Base-by-base conservation (phyloP, 2,113 vertebrate species). In the Silurus meridionalis region DNA sequence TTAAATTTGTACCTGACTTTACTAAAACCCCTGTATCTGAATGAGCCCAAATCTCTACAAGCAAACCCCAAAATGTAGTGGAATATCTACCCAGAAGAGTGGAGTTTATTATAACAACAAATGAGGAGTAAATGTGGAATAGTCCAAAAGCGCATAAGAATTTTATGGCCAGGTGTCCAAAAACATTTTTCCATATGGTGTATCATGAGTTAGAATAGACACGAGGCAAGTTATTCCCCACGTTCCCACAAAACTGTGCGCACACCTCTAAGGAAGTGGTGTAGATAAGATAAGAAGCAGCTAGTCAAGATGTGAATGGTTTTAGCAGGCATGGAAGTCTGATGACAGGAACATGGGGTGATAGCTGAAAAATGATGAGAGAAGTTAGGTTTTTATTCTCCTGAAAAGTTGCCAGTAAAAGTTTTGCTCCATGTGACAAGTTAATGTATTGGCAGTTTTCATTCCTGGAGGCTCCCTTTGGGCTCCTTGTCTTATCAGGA, bases 331-430 rank as follows among this genome's bases (percentile, higher is more conserved):
- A 23, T 72, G 66, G 53, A 13, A 28, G n/a, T 10, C 50, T 82
- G 81, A 82, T 82, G 81, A 67, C n/a, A 82, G 48, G 63, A 53
- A 19, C 48, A 67, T 52, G 50, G 6, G 61, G 61, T 67, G 50
- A 37, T 53, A 37, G 64, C 37, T 21, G 52, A 71, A 53, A 57
- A 69, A 83, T 53, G 63, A 53, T 55, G 63, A 83, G 66, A 55
- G 50, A 69, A 80, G 78, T 23, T 9, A 80, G 10, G 78, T 13
- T 80, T 61, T 48, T 48, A 61, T 80, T 80, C 28, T 23, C 3
- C 28, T 61, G 28, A 58, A 80, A 25, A 80, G 55, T 21, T 5
- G 21, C 57, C 78, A 80, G 78, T 21, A 21, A 58, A 80, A 21
- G 61, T 46, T 28, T 80, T 61, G 9, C 48, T 77, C 74, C 11